Conservation (phyloP, 2,888 invertebrate genomes). For the Scaptomyza tumidula region DNA sequence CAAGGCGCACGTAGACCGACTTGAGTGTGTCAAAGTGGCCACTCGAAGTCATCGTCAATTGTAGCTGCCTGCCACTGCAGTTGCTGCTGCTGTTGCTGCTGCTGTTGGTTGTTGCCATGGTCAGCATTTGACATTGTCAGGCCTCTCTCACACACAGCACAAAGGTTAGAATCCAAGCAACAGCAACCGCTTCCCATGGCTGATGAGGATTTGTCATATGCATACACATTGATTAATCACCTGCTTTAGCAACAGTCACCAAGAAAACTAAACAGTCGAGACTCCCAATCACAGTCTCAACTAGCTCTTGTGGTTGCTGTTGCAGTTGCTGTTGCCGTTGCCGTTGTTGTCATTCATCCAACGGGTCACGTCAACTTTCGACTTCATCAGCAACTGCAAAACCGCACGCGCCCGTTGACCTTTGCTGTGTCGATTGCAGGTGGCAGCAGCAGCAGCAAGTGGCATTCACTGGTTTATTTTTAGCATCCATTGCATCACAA, state of each 20-base stretch:
- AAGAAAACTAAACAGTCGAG: slow-evolving; percentile 5
- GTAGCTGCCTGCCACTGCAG: slow-evolving; percentile 9
- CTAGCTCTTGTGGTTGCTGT: slow-evolving; percentile 3
- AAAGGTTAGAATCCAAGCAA: slow-evolving; percentile 23
- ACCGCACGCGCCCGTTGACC: slow-evolving; percentile 73
- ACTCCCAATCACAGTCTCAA: slow-evolving; percentile 13
- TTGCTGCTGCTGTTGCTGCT: not conserved
- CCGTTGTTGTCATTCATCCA: slow-evolving; percentile 19
- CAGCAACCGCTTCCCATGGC: slow-evolving; percentile 30
- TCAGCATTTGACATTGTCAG: slow-evolving; percentile 54
- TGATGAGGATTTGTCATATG: slow-evolving; percentile 67
- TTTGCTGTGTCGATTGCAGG: slow-evolving; percentile 36
- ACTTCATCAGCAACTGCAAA: slow-evolving; percentile 40
- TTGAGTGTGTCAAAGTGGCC: slow-evolving; percentile 62
- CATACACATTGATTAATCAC: slow-evolving; percentile 59
- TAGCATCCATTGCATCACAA: slow-evolving; percentile 50
- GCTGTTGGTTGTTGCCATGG: slow-evolving; percentile 42
- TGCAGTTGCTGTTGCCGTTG: slow-evolving; percentile 1
- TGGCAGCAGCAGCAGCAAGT: slow-evolving; percentile 39
- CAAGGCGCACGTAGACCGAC: slow-evolving; percentile 50
- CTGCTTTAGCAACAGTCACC: slow-evolving; percentile 27
- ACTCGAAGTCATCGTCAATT: slow-evolving; percentile 48
- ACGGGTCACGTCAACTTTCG: slow-evolving; percentile 68
- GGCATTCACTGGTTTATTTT: slow-evolving; percentile 48
- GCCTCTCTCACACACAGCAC: slow-evolving; percentile 11